Evolutionary conservation across 2,113 vertebrate species (phyloP), one percentile per base, ranked within the genome.

Genomic region (Plectropomus leopardus): DNA sequence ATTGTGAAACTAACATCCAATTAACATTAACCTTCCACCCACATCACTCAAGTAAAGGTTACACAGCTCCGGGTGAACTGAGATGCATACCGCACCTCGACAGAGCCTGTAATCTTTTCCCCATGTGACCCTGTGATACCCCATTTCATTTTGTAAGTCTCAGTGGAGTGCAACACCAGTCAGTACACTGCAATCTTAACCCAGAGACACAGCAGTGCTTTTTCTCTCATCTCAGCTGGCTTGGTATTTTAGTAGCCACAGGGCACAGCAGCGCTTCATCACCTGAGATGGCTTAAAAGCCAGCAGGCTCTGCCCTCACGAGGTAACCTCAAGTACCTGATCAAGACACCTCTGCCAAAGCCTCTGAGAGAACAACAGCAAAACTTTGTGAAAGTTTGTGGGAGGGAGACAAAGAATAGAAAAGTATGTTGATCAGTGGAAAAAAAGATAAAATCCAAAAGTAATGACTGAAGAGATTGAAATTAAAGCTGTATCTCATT

Each of bases 261-360:
- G 53, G 42, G 4, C 21, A 7, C 21, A 68, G 63, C 44, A 3
- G 2, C 26, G 1, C 28, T 45, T 7, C 40, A 16, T 72, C 44
- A 71, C 54, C 50, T 70, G 10, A 28, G 7, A 73, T 16, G 34
- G 53, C 53, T 66, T 75, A 60, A 81, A 57, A 78, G 58, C 67
- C 48, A 66, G 26, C 47, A 60, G 59, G 19, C 11, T 66, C 21
- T 28, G 63, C n/a, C 28, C n/a, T 32, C 3, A 44, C 10, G 51
- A 55, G 59, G 40, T 68, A 15, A 67, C 53, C 34, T 47, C 23
- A 53, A 15, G 23, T 65, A 36, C 28, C 28, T 42, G 42, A n/a
- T n/a, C n/a, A n/a, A n/a, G n/a, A n/a, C n/a, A n/a, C n/a, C n/a
- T n/a, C n/a, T n/a, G n/a, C n/a, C n/a, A n/a, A n/a, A n/a, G n/a